Evolutionary conservation across 2,113 vertebrate genomes (phyloP), one percentile per base, ranked within the genome.

Genomic region (Rattus rattus): DNA sequence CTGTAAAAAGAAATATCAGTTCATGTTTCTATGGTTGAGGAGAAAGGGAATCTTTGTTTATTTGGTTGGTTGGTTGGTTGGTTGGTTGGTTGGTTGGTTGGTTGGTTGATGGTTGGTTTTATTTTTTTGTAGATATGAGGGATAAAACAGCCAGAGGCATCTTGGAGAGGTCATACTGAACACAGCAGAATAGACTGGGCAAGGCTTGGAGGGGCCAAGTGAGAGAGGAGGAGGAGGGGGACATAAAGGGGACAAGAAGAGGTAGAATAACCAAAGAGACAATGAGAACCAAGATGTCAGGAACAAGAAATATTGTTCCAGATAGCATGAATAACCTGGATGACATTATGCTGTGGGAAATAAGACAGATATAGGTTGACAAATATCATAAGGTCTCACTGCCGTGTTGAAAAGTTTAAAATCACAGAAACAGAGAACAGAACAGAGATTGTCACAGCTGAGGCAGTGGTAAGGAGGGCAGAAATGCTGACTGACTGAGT

Each of bases 181-280:
- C 47, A 33, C 14, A 77, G 75, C 2, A 36, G 43, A 77, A 49
- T 28, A 19, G 47, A 79, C 76, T 2, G 5, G 47, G 76, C 28
- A 33, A 8, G 10, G 7, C 17, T 30, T 36, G 33, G 33, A 5
- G 9, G 16, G 2, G 10, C 0, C 43, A 43, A 14, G 11, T 0
- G 9, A 39, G 36, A 83, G 20, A 83, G 36, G 33, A 59, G 20
- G 33, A 81, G 54, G 22, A 83, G 80, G 36, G 20, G 5, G 54
- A n/a, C 19, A 13, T 17, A 80, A 33, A 81, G 52, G 85, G 9
- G 19, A 22, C 0, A 17, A n/a, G 79, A 8, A n/a, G 19, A n/a
- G 19, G 20, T 20, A 76, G n/a, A 36, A 83, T n/a, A 63, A 65
- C n/a, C 22, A 84, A 63, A 59, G 33, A 19, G 36, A 59, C 54